Base-by-base conservation (phyloP, 2,888 invertebrate species). In the Leptura quadrifasciata region DNA sequence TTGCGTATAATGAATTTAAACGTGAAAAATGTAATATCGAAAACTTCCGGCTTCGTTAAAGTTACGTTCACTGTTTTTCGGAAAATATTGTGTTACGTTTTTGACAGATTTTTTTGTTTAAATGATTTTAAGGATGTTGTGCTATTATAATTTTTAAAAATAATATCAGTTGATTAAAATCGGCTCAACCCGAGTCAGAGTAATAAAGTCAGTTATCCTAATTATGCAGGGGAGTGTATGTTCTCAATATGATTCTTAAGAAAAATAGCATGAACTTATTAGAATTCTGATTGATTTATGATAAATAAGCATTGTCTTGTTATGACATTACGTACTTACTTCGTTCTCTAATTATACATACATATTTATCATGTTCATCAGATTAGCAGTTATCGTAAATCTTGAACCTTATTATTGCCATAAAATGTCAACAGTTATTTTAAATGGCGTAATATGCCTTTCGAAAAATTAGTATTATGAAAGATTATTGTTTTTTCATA, bases 251-350 rank as follows among this genome's bases (percentile, higher is more conserved):
- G n/a, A 31, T 17, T 27, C 31, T 61, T n/a, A 31, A 31, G 60
- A 31, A n/a, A 61, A 61, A 15, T 47, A 47, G 8, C 24, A 31
- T 60, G n/a, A 15, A n/a, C 17, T 60, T n/a, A 60, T 61, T 61
- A 12, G 17, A 31, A 31, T 9, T 61, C 31, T 31, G n/a, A 61
- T 61, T 17, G 27, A 31, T 61, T 61, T 61, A 61, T 27, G 31
- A 18, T 27, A 60, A 15, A 10, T 0, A 10, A 27, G 60, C 17
- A 31, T 17, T 61, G 58, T 61, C 6, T n/a, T 15, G n/a, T 27
- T 61, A 15, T 61, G 27, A 31, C 60, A 61, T 61, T 17, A n/a
- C 21, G 24, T 60, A 60, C n/a, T 1, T n/a, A n/a, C n/a, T 15
- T 39, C 0, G 20, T 61, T n/a, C 9, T 31, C 27, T 61, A 61